Conservation (phyloP, 2,888 invertebrate species). For the Scrobipalpa atriplicella region DNA sequence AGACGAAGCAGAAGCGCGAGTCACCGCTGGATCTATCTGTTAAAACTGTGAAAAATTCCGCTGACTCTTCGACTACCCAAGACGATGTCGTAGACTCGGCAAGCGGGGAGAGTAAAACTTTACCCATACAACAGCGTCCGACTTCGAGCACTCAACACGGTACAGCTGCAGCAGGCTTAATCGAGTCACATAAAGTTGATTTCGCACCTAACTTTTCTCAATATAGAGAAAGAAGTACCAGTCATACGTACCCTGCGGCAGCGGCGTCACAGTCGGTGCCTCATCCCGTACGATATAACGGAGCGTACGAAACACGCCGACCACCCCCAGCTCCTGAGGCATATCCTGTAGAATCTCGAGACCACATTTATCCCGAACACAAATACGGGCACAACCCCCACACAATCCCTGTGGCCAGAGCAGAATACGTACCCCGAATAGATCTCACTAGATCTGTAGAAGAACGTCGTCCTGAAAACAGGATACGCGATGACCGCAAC, state of each 20-base stretch:
- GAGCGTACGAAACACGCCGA: constrained; percentile 59
- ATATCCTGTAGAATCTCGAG: constrained; percentile 66
- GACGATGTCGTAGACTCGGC: constrained; percentile 83
- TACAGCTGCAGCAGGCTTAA: constrained; percentile 52
- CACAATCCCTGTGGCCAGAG: constrained; percentile 48
- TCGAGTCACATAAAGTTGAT: constrained; percentile 87
- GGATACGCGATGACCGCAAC: constrained; percentile 69
- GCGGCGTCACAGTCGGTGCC: constrained; percentile 52
- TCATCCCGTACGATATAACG: constrained; percentile 62
- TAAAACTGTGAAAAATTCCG: constrained; percentile 93
- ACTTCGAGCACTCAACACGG: constrained; percentile 56
- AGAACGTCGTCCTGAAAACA: constrained; percentile 61
- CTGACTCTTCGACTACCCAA: constrained; percentile 93
- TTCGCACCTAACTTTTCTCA: constrained; percentile 89
- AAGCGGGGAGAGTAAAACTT: constrained; percentile 62
- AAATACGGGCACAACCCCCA: constrained; percentile 49
- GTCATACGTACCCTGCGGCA: constrained; percentile 51
- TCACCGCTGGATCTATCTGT: constrained; percentile 94
- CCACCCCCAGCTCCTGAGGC: constrained; percentile 58
- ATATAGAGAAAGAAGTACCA: constrained; percentile 64
- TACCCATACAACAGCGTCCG: constrained; percentile 59
- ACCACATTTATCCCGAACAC: constrained; percentile 61
- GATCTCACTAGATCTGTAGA: constrained; percentile 71
- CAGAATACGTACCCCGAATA: constrained; percentile 74
- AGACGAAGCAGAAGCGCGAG: constrained; percentile 84